Evolutionary conservation across 2,797 vertebrate genomes (phyloP).

Genomic region (Cuniculus paca): DNA sequence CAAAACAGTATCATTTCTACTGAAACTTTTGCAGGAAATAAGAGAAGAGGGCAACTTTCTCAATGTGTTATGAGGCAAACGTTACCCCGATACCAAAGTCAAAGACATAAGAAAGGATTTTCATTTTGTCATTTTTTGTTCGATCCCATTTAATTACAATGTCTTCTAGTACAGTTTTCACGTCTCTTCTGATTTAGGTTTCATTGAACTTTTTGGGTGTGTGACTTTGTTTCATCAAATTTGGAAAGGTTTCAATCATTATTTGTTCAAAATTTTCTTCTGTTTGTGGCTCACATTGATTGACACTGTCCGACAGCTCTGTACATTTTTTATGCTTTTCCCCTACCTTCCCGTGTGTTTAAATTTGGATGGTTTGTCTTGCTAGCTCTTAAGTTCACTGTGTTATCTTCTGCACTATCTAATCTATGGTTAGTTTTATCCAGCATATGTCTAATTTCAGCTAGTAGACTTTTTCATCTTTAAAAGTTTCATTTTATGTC

Average conservation of each 20-base stretch:
- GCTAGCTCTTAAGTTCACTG: not conserved
- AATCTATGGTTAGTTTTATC: not conserved
- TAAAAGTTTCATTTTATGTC: not conserved
- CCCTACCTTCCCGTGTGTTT: not conserved
- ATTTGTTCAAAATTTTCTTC: not conserved
- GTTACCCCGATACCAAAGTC: too few relatives aligned
- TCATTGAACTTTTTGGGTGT: not conserved
- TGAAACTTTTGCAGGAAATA: not conserved
- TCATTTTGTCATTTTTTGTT: not conserved
- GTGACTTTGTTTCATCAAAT: not conserved
- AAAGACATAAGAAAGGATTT: not conserved
- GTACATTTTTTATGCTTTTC: not conserved
- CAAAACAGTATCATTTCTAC: not conserved
- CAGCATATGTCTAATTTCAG: constrained; percentile 33
- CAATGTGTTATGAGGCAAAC: not conserved
- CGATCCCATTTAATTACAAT: not conserved
- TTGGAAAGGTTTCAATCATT: not conserved
- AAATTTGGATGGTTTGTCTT: not conserved
- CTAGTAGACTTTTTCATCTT: not conserved
- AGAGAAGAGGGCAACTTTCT: not conserved
- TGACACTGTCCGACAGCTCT: not conserved
- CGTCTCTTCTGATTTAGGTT: not conserved
- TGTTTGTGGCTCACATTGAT: not conserved
- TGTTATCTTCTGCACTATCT: not conserved
- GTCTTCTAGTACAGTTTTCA: not conserved